A percentile compares a stretch with the other conserved stretches of the same genome.
These are phyloP conservation scores for Euphonia xanthogaster DNA, from an alignment of 2,797 vertebrate genomes.

Conservation along the genomic window DNA sequence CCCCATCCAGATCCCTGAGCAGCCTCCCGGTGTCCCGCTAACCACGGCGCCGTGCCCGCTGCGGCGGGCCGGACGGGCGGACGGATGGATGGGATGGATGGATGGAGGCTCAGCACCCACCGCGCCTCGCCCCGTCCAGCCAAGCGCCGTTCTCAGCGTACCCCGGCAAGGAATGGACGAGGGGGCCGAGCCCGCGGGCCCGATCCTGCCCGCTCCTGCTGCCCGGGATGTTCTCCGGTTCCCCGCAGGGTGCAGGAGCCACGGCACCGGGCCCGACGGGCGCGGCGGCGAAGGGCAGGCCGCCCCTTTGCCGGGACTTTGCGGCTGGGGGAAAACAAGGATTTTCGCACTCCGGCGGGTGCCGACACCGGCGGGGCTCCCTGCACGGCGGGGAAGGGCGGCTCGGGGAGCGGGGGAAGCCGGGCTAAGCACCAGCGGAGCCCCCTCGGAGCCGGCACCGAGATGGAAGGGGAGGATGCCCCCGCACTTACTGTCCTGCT, in stretches of 20 bases:
- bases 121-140: not conserved
- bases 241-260: not conserved
- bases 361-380: not conserved
- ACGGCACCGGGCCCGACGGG: not conserved
- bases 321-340: not conserved
- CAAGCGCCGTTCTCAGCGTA: not conserved
- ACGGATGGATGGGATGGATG: rapidly evolving
- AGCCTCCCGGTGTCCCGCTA: not conserved
- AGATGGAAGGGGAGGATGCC: not conserved
- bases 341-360: not conserved
- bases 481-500: slow-evolving; percentile 93
- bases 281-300: not conserved
- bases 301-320: not conserved
- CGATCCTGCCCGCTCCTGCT: not conserved
- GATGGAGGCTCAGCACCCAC: not conserved
- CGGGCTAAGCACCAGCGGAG: not conserved
- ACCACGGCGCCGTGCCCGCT: not conserved
- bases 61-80: not conserved
- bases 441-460: not conserved
- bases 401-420: not conserved
- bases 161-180: not conserved
- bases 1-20: not conserved
- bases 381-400: not conserved
- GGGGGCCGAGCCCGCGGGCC: not conserved
- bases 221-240: not conserved